Base-by-base conservation (phyloP, 37 sponge, comb jelly and placozoan species). In the Halichondria panicea region DNA sequence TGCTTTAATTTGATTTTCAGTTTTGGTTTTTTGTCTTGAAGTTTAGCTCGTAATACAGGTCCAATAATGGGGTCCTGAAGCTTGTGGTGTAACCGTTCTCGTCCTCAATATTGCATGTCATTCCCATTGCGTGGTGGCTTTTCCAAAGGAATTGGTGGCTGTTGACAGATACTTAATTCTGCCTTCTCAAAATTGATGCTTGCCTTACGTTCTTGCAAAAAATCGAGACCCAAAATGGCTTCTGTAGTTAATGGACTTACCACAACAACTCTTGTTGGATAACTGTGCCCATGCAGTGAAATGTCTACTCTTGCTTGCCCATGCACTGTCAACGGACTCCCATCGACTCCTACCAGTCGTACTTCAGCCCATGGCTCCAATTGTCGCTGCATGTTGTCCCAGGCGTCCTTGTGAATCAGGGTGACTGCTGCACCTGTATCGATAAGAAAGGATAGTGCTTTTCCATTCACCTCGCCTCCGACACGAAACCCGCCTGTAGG, bases 351-450 rank as follows among this genome's bases (percentile, higher is more conserved):
- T 1, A 84, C 70, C 42, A 84, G 54, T 34, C 48, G n/a, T 24
- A 18, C 13, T 37, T 50, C 84, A 24, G 68, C 33, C 62, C 71
- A 84, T 32, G 68, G 76, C 22, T 43, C 42, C 70, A 84, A 70
- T 25, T 50, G 27, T 1, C 11, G 22, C 2, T 46, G 18, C 19
- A 67, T 42, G 43, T 67, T 33, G 38, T 67, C 68, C 68, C 68
- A 67, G 21, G 31, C 35, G 11, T 62, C 79, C 53, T 62, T 64
- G 56, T 55, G 50, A 43, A 85, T n/a, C 19, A 85, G 79, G 13
- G 64, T 85, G 11, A 85, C 79, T 2, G 85, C 72, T 31, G 84
- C 84, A 18, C 85, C 78, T 31, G 79, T 85, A 37, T 85, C 85
- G 27, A 72, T 37, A 63, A 85, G 35, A 8, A 77, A 60, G 21